Base-by-base conservation (phyloP, 2,888 invertebrate genomes). In the Drosophila quinaria region DNA sequence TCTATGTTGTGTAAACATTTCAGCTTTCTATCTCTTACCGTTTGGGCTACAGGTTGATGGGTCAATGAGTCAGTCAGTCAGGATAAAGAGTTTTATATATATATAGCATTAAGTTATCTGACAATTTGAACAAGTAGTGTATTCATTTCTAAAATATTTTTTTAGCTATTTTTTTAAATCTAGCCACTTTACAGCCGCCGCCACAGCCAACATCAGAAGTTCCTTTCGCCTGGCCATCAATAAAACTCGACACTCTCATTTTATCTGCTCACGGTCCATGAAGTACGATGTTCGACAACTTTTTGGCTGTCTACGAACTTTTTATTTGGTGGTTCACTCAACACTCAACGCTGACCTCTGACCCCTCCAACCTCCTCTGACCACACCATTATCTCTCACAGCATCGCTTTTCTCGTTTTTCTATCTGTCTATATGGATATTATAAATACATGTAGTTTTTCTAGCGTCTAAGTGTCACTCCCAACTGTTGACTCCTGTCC, bases 241-340 rank as follows among this genome's bases (percentile, higher is more conserved):
- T 89, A 89, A 81, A 84, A 81, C 50, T 71, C 64, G 60, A 55
- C 71, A 65, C 60, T 50, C 66, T 62, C 72, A 64, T 69, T 80
- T 78, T 70, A 81, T 69, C 66, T 64, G 31, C 44, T 65, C 39
- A 65, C 51, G 46, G 54, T 69, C 64, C 59, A 51, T 64, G 69
- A 64, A 60, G 58, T 51, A 44, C 41, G 46, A 64, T 58, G 46
- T 47, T 41, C 37, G 46, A 56, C 61, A 73, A 83, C 60, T 63
- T 69, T 80, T 62, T 60, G 56, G 52, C 44, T 51, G 47, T 67
- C 72, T 54, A 51, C 42, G 42, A 80, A 77, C 81, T 77, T 80
- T 70, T 69, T 41, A 52, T 69, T 47, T 51, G 19, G 19, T 42
- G 35, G 37, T 60, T 54, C 37, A 33, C 22, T 19, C 44, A 11